Evolutionary conservation across 2,797 vertebrate genomes (phyloP).

Genomic region (Sciurus carolinensis): DNA sequence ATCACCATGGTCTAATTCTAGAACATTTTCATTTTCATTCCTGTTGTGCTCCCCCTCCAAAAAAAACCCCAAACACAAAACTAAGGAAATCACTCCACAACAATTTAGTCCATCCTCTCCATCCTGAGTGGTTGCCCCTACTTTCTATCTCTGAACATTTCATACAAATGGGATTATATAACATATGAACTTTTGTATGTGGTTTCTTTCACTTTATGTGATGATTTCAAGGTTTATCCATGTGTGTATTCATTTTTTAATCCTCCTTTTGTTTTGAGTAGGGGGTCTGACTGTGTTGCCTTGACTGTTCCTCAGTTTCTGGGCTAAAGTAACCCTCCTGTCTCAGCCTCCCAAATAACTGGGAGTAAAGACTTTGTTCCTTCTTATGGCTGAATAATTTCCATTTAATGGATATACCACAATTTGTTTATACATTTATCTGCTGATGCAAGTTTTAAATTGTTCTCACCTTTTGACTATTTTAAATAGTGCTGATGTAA

Average conservation of each 20-base stretch:
- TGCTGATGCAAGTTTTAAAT: neutral
- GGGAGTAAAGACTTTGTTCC: neutral
- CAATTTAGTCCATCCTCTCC: neutral
- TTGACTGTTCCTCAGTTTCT: neutral
- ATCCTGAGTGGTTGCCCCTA: neutral
- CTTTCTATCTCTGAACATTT: neutral
- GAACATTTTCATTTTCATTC: neutral
- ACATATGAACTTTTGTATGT: neutral
- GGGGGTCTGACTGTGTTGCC: neutral
- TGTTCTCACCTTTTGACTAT: neutral
- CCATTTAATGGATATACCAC: neutral
- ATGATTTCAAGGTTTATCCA: neutral
- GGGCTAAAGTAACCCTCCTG: neutral
- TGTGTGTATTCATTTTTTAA: neutral
- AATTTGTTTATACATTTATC: neutral
- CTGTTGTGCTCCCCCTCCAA: neutral
- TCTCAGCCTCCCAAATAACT: neutral
- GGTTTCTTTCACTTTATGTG: neutral
- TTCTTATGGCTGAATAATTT: constrained; percentile 33
- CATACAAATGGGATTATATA: neutral
- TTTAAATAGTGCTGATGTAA: constrained; percentile 4
- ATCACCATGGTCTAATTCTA: neutral
- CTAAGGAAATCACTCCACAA: neutral
- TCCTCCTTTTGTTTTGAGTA: neutral
- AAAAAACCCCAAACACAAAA: no score